Conservation (phyloP, 2,888 invertebrate genomes). For the Orchesellides sinensis region DNA sequence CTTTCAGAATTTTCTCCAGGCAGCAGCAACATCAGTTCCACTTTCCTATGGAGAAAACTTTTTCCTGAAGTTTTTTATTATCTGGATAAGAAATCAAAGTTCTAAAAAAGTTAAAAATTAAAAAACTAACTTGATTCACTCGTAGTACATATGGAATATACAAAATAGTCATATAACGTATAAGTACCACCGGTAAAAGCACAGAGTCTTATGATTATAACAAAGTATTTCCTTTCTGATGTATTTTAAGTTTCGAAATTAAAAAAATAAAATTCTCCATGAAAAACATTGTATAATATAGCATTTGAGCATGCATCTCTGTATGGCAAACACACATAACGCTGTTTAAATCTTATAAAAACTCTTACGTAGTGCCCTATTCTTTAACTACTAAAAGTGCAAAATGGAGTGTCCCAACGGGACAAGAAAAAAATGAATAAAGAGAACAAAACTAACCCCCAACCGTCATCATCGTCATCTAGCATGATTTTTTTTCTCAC, state of each 20-base stretch:
- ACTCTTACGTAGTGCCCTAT: neutral
- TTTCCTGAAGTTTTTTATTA: constrained; percentile 1
- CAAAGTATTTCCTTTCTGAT: no score
- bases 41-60: no score
- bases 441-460: constrained; percentile 13
- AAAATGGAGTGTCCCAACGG: constrained; percentile 22
- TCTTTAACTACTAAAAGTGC: constrained; percentile 9
- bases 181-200: no score
- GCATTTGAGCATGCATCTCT: no score
- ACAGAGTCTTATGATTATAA: no score
- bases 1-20: neutral
- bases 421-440: constrained; percentile 23
- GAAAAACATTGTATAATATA: neutral
- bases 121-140: neutral
- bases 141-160: neutral
- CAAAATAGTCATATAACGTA: no score
- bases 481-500: neutral
- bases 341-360: no score
- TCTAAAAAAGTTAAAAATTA: constrained; percentile 7
- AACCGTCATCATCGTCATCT: neutral
- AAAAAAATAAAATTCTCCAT: constrained; percentile 32
- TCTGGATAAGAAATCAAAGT: constrained; percentile 10
- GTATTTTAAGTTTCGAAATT: constrained; percentile 41
- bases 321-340: no score
- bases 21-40: neutral